Evolutionary conservation across 1,140 invertebrate genomes (phyloP).

Genomic region (Microplitis demolitor): DNA sequence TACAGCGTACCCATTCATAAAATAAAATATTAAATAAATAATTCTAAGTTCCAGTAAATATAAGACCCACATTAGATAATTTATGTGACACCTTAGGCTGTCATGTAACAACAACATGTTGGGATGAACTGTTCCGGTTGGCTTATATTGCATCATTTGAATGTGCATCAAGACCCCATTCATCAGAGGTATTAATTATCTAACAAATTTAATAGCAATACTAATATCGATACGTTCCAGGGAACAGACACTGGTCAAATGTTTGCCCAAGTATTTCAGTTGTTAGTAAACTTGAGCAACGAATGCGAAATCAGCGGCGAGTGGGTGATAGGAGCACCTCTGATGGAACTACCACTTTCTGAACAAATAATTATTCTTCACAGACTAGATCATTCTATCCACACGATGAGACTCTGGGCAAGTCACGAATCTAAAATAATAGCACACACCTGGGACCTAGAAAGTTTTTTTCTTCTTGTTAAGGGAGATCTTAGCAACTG

Average conservation of each 20-base stretch:
- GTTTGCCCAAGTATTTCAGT: conserved; percentile 68
- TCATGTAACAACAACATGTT: conserved; percentile 73
- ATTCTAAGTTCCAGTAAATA: conserved; percentile 66
- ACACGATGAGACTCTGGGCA: conserved; percentile 76
- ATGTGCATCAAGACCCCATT: conserved; percentile 39
- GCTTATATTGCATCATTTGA: conserved; percentile 52
- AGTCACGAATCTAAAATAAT: conserved; percentile 70
- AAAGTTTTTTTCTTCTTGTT: conserved; percentile 67
- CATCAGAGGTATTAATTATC: conserved; percentile 31
- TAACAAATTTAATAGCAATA: not conserved
- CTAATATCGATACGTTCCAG: conserved; percentile 39
- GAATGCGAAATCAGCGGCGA: conserved; percentile 71
- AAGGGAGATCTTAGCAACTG: conserved; percentile 70
- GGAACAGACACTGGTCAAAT: conserved; percentile 66
- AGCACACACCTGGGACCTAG: conserved; percentile 75
- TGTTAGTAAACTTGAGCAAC: conserved; percentile 69
- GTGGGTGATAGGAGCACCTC: conserved; percentile 68
- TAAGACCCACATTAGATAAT: conserved; percentile 71
- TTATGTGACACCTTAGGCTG: conserved; percentile 76
- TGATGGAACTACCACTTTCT: conserved; percentile 74
- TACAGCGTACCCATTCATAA: too few species aligned
- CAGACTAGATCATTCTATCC: conserved; percentile 77
- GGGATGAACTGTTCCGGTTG: conserved; percentile 74
- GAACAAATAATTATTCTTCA: conserved; percentile 82
- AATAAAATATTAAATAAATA: conserved; percentile 12